Evolutionary conservation across 2,797 vertebrate genomes (phyloP).

Genomic region (Coregonus ussuriensis): DNA sequence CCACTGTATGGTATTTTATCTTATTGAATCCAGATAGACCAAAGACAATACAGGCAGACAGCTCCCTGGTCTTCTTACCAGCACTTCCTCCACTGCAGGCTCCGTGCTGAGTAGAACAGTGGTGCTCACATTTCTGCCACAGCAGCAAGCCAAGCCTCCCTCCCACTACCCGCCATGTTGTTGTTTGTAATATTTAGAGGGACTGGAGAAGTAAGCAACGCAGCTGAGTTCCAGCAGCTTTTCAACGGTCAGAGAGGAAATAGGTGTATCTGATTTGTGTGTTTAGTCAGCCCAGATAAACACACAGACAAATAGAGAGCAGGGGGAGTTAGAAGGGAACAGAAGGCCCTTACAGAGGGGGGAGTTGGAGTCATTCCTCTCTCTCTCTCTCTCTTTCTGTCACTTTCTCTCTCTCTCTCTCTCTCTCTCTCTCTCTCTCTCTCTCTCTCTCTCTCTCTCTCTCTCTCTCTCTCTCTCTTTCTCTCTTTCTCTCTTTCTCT

Average conservation of each 20-base stretch:
- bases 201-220: not conserved
- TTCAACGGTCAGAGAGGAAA: not conserved
- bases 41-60: no score
- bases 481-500: no score
- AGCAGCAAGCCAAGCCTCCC: no score
- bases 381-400: no score
- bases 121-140: not conserved
- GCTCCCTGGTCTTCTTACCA: not conserved
- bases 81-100: not conserved
- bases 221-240: no score
- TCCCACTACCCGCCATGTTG: not conserved
- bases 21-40: not conserved
- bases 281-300: slow-evolving; percentile 43
- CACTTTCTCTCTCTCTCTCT: no score
- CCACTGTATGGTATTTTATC: not conserved
- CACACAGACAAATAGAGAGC: slow-evolving; percentile 11
- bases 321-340: not conserved
- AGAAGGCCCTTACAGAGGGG: no score
- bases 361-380: no score
- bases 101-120: not conserved
- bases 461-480: no score
- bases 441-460: no score
- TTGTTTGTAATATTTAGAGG: not conserved
- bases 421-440: no score
- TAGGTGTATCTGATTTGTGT: slow-evolving; percentile 43